Base-by-base conservation (phyloP, 2,888 invertebrate species). In the Lutraria lutraria region DNA sequence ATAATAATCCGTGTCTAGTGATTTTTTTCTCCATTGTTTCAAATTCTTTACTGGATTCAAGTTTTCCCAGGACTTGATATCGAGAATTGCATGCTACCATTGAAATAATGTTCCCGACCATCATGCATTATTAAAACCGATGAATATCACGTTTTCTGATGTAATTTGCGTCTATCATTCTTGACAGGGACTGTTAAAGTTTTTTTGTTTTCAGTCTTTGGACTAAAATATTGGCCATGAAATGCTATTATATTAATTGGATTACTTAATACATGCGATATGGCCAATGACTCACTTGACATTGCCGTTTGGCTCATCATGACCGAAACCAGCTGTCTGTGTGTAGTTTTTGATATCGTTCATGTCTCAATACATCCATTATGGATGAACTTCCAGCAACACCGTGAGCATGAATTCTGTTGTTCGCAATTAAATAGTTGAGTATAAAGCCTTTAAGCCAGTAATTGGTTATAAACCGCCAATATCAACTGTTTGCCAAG, bases 181-280 rank as follows among this genome's bases (percentile, higher is more conserved):
- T 25, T 43, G 43, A 25, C 63, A n/a, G 25, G n/a, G 63, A 68
- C 63, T 68, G 63, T 21, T 68, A 68, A 25, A 4, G 63, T 68
- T 68, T 68, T 68, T 68, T 25, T 25, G 63, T 25, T 25, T 68
- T n/a, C n/a, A 68, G 63, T 25, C 63, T 25, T 68, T 25, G 25
- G 63, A 76, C 34, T 34, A 76, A 76, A 76, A 31, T 25, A 25
- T 68, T 31, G 12, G 16, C 19, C 0, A 31, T 31, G 19, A 76
- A 76, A 76, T 19, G 13, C 72, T 76, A 76, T 76, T 76, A 76
- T 76, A 76, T 76, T 76, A 76, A 76, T 76, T 76, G 34, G 31
- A 76, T 76, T 76, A 76, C 15, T 31, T 31, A 2, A 0, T 76
- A 16, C 76, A 76, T 76, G 76, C 34, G 8, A 76, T 31, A 25